These are phyloP conservation scores for Cossypha heuglini DNA, from an alignment of 2,797 vertebrate species.

Conservation along the genomic window DNA sequence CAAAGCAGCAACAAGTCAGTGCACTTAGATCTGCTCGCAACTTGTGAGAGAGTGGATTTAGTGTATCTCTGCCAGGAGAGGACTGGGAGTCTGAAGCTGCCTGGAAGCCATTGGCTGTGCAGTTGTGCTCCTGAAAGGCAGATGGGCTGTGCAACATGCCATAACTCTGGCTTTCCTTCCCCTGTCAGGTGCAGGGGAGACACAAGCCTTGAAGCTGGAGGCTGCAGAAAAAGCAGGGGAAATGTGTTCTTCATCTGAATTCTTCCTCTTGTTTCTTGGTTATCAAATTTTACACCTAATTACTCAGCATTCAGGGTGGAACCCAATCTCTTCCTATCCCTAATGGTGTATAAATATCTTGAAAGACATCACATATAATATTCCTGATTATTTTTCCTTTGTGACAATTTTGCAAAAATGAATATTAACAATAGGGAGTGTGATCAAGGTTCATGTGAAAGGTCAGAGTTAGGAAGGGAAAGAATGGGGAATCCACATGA, in stretches of 20 bases:
- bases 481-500: background rate
- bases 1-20: background rate
- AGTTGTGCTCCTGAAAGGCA: background rate
- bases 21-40: background rate
- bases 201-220: background rate
- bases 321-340: background rate
- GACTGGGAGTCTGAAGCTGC: background rate
- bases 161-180: background rate
- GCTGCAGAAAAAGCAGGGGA: background rate
- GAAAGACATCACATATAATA: background rate
- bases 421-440: background rate
- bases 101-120: background rate
- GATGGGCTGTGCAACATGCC: background rate
- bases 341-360: background rate
- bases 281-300: background rate
- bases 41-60: background rate
- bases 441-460: background rate
- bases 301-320: background rate
- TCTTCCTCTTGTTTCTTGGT: background rate
- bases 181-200: background rate
- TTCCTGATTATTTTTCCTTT: background rate
- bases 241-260: background rate
- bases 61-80: background rate
- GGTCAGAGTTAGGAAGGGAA: background rate
- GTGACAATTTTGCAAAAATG: background rate